Evolutionary conservation across 2,797 vertebrate species (phyloP).

Genomic region (Aulostomus chinensis): DNA sequence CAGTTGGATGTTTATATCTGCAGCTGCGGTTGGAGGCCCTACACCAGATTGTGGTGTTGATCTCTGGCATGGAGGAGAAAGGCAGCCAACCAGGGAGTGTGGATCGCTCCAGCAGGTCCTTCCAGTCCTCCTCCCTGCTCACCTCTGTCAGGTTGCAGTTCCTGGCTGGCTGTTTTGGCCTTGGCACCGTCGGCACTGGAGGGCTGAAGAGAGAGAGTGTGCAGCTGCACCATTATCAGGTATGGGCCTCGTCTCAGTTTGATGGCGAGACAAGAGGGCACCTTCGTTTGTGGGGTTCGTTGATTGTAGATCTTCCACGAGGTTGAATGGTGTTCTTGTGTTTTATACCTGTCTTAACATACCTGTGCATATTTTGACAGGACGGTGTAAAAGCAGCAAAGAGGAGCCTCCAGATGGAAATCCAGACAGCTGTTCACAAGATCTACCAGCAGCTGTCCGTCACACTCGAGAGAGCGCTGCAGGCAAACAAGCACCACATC

Average conservation of each 20-base stretch:
- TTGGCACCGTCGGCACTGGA: slow-evolving; percentile 88
- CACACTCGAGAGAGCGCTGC: slow-evolving; percentile 92
- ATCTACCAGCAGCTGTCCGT: slow-evolving; percentile 98
- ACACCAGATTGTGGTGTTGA: slow-evolving; percentile 94
- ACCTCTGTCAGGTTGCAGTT: slow-evolving; percentile 97
- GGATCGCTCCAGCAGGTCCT: slow-evolving; percentile 76
- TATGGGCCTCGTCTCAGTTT: slow-evolving; percentile 33
- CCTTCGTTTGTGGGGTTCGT: not conserved
- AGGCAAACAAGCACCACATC: slow-evolving; percentile 96
- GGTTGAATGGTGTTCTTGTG: too few relatives aligned
- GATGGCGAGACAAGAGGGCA: not conserved
- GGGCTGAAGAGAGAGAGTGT: slow-evolving; percentile 91
- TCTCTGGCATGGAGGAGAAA: slow-evolving; percentile 98
- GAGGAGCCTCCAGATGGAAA: slow-evolving; percentile 92
- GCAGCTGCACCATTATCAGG: slow-evolving; percentile 97
- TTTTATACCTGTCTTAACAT: too few relatives aligned
- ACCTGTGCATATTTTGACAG: too few relatives aligned
- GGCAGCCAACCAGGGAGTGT: slow-evolving; percentile 78
- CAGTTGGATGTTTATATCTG: not conserved
- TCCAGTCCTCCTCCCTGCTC: slow-evolving; percentile 92
- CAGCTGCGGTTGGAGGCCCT: slow-evolving; percentile 95
- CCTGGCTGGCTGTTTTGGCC: slow-evolving; percentile 94
- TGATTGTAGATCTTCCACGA: not conserved
- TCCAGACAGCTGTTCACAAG: slow-evolving; percentile 96
- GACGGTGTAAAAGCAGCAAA: slow-evolving; percentile 95